Conservation (phyloP, 2,113 vertebrate species). For the Anseranas semipalmata region DNA sequence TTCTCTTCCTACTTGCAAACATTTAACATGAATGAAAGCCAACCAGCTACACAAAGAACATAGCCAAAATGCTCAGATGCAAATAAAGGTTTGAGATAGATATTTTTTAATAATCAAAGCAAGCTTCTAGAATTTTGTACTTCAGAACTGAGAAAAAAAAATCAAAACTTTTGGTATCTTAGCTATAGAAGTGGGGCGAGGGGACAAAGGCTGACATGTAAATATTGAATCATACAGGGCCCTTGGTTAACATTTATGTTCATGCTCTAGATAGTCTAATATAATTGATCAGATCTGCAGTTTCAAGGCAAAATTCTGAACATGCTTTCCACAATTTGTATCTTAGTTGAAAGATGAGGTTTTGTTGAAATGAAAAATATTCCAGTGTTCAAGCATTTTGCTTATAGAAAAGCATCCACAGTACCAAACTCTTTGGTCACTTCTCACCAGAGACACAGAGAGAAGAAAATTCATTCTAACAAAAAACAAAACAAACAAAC, state of each 20-base stretch:
- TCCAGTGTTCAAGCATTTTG: background rate
- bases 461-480: background rate
- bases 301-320: background rate
- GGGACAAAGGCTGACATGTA: background rate
- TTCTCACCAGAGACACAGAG: background rate
- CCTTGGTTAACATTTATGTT: background rate
- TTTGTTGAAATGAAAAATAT: constrained; percentile 5
- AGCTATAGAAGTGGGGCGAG: background rate
- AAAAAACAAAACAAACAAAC: background rate
- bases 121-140: background rate
- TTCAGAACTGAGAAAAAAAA: background rate
- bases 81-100: constrained; percentile 14
- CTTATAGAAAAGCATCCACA: background rate
- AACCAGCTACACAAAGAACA: constrained; percentile 1
- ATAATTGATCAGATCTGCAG: background rate
- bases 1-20: constrained; percentile 43
- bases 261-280: background rate
- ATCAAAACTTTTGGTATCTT: background rate
- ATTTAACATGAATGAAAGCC: constrained; percentile 48
- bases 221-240: background rate
- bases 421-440: background rate
- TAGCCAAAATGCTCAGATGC: constrained; percentile 24
- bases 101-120: constrained; percentile 33
- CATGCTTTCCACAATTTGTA: background rate
- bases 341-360: background rate